Evolutionary conservation across 2,888 invertebrate genomes (phyloP), one percentile per base, ranked within the genome.

Genomic region (Coleophora flavipennella): DNA sequence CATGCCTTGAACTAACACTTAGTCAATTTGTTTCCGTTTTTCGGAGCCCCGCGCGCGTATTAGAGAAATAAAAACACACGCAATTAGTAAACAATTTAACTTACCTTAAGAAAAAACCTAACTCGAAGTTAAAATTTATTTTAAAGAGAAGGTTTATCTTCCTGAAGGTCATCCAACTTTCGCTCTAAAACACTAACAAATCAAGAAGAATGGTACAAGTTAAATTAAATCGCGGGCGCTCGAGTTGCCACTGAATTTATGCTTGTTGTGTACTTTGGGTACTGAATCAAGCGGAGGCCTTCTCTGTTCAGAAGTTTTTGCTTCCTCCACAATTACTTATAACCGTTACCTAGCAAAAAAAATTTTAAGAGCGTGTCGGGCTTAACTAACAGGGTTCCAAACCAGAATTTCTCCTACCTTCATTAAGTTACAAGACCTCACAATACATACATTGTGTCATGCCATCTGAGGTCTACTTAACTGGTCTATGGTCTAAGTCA

Each of bases 141-240:
- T n/a, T 29, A 29, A 29, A 29, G 8, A n/a, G 29, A 11, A 29
- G 29, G 11, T 20, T 4, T 20, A 20, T 20, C 6, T 20, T 20
- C 6, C 20, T 36, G 40, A 35, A 33, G 11, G 28, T 36, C 32
- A 40, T 9, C 36, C 36, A 36, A 35, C 35, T 36, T 36, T 25
- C n/a, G 11, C 10, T 38, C 52, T 40, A 52, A 58, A 58, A 70
- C 49, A 66, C 63, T 67, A 63, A 72, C 77, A 80, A 81, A 83
- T 83, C 77, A 80, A 80, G 78, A 81, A 72, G 62, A 77, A 81
- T 78, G 76, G 71, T 51, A 53, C 39, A 81, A 81, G 69, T 81
- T 81, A 80, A 81, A 81, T 81, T 81, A 81, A 81, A 81, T 79
- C 71, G 75, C 76, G 70, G 62, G 62, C 54, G 50, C 56, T 50